A percentile compares a stretch with the other conserved stretches of the same genome.
Conservation (phyloP, 2,113 vertebrate species). For the Galeopterus variegatus region DNA sequence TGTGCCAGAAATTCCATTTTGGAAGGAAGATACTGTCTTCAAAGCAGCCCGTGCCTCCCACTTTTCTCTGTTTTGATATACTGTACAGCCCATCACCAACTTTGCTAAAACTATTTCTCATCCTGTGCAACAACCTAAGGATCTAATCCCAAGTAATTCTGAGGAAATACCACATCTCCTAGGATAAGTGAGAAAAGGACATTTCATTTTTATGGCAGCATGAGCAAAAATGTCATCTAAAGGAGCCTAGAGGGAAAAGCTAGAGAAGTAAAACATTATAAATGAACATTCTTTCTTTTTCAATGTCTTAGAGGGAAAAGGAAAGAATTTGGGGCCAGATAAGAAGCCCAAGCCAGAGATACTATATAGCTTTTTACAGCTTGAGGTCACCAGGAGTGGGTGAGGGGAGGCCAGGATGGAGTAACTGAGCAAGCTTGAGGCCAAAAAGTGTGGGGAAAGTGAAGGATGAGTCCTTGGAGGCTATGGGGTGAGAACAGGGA, state of each 20-base stretch:
- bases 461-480: slow-evolving; percentile 69
- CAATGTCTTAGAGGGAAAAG: slow-evolving; percentile 68
- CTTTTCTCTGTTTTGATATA: slow-evolving; percentile 69
- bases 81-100: slow-evolving; percentile 68
- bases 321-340: slow-evolving; percentile 82
- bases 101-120: slow-evolving; percentile 65
- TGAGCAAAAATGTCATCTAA: slow-evolving; percentile 70
- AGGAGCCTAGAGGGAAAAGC: slow-evolving; percentile 33
- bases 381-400: slow-evolving; percentile 70
- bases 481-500: slow-evolving; percentile 69
- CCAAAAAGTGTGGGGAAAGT: slow-evolving; percentile 65
- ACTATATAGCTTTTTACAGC: slow-evolving; percentile 75
- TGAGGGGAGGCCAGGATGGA: slow-evolving; percentile 57
- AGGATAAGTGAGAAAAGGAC: slow-evolving; percentile 66
- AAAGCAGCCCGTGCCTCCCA: slow-evolving; percentile 75
- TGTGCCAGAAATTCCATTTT: slow-evolving; percentile 83
- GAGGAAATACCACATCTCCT: slow-evolving; percentile 47
- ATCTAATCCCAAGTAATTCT: slow-evolving; percentile 50
- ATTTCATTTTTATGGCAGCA: slow-evolving; percentile 64
- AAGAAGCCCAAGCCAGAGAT: slow-evolving; percentile 74
- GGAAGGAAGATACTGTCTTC: slow-evolving; percentile 77
- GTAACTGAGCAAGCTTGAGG: slow-evolving; percentile 57
- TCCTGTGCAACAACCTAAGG: slow-evolving; percentile 32
- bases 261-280: slow-evolving; percentile 65
- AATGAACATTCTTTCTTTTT: slow-evolving; percentile 78